These are phyloP conservation scores for Microctonus aethiopoides DNA, from an alignment of 2,888 invertebrate genomes.

Conservation along the genomic window DNA sequence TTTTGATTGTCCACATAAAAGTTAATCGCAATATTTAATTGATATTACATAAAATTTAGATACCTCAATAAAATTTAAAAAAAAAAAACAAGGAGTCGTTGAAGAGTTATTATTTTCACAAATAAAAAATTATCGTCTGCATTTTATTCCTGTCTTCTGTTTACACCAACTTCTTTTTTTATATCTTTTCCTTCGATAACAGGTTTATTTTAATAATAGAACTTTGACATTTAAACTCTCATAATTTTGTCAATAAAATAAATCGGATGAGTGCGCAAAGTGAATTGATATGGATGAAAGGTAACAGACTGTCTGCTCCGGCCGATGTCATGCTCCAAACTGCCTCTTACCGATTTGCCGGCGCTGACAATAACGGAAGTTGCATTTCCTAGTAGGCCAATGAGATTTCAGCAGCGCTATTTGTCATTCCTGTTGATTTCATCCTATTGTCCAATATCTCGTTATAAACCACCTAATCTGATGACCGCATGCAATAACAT, in stretches of 20 bases:
- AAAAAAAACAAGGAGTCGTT: too few relatives aligned
- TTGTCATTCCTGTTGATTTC: conserved; percentile 18
- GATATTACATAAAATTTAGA: too few relatives aligned
- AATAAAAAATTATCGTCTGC: not conserved
- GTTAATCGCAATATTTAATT: not conserved
- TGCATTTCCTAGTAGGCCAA: conserved; percentile 49
- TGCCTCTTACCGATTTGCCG: conserved; percentile 47
- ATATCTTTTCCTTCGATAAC: too few relatives aligned
- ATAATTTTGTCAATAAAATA: not conserved
- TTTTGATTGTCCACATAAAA: not conserved
- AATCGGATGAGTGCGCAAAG: not conserved
- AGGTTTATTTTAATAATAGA: too few relatives aligned
- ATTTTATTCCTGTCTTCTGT: not conserved
- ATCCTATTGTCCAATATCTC: conserved; percentile 23
- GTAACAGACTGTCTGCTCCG: conserved; percentile 44
- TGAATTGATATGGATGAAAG: conserved; percentile 15
- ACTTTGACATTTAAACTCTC: not conserved
- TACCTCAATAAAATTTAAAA: not conserved
- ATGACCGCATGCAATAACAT: conserved; percentile 19
- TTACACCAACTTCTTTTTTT: not conserved
- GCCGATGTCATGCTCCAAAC: conserved; percentile 55
- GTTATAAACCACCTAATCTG: conserved; percentile 13
- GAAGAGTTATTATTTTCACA: not conserved
- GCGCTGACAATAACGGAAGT: conserved; percentile 44
- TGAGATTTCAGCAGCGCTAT: conserved; percentile 37